Evolutionary conservation across 1,140 invertebrate species (phyloP), one percentile per base, ranked within the genome.

Genomic region (Oncopeltus fasciatus): DNA sequence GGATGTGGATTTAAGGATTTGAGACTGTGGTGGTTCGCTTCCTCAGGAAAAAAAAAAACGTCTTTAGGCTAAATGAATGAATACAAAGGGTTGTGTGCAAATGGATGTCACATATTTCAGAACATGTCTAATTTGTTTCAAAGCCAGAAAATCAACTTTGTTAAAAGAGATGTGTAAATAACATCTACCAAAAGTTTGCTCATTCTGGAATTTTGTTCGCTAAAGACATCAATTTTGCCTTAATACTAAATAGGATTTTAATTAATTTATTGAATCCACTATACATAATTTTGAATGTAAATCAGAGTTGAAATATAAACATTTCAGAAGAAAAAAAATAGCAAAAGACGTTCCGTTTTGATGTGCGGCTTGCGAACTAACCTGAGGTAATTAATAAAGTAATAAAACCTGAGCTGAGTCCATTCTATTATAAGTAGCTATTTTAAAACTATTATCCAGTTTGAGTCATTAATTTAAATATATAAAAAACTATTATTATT

Each of bases 401-500:
- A 51, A 53, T 18, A 51, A 53, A 53, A 53, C 49, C 49, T 53
- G 49, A 53, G 49, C 49, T 53, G 49, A 53, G 18, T 53, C 49
- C 26, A 24, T 53, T 27, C 21, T 53, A 53, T 27, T 53, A 53
- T 53, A 24, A 53, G 21, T 46, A 53, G 20, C 49, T 53, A 53
- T 53, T 53, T 24, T 53, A 53, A 24, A 24, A 24, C 49, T 53
- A 53, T 53, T 53, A 53, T 53, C 49, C 49, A 18, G 49, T 53
- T 53, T 53, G 26, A 24, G 49, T 53, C 24, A 20, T 53, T 53
- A 24, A 53, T 21, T 53, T 24, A 53, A 53, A 53, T 53, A 26
- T 53, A 53, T 53, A 53, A 53, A 53, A 53, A 53, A 53, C 49
- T 53, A 53, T 53, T 53, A 53, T 53, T 53, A 53, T 53, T 24